phyloP scores from a whole-genome alignment of 1,140 invertebrate species.

The Steinernema feltiae region DNA sequence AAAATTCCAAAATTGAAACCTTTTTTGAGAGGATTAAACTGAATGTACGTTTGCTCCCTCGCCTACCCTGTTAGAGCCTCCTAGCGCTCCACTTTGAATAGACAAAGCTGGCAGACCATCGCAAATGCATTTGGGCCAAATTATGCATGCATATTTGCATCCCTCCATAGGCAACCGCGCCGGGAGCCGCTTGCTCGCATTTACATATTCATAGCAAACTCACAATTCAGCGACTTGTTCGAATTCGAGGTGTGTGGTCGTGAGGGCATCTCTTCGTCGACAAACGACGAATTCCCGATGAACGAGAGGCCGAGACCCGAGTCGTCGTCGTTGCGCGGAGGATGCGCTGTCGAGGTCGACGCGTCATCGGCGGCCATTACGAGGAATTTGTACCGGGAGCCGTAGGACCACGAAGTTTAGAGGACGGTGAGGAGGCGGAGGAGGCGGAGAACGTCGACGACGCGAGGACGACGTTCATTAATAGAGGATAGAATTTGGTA shows the following conservation, averaged over 20 bases:
- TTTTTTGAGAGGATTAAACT: no score
- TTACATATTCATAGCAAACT: conserved; percentile 2
- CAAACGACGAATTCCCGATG: not conserved
- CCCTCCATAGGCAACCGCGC: not conserved
- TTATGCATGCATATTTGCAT: conserved; percentile 12
- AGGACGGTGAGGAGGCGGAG: not conserved
- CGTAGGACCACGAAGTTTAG: no score
- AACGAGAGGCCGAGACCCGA: conserved; percentile 1
- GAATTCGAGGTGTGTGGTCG: not conserved
- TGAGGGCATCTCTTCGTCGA: conserved; percentile 4
- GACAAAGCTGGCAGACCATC: not conserved
- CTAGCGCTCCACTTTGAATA: not conserved
- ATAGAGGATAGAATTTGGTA: not conserved
- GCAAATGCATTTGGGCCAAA: not conserved
- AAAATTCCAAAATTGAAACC: no score
- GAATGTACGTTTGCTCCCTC: not conserved
- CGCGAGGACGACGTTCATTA: not conserved
- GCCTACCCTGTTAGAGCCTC: not conserved
- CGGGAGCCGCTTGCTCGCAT: not conserved
- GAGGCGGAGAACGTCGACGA: not conserved
- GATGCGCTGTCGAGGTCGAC: not conserved
- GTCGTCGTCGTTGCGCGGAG: not conserved
- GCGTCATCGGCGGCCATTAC: conserved; percentile 7
- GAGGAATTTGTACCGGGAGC: no score
- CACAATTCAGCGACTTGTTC: conserved; percentile 5